These are phyloP conservation scores for Amblyraja radiata DNA, from an alignment of 2,797 vertebrate species.

Conservation along the genomic window DNA sequence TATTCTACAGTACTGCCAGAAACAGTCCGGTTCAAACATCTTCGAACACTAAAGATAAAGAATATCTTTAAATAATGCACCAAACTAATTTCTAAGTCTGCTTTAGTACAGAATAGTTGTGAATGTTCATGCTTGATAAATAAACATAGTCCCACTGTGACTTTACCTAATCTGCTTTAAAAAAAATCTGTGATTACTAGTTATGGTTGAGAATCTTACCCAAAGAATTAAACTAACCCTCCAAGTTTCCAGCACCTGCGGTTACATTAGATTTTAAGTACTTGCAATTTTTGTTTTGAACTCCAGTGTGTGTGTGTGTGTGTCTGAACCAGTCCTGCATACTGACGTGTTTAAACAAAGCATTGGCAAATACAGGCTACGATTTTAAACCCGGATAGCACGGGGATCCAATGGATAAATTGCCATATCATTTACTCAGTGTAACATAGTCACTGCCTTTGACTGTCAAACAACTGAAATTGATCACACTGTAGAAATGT, in stretches of 20 bases:
- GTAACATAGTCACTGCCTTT: background rate
- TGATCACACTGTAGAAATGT: constrained; percentile 52
- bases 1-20: background rate
- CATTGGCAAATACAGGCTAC: background rate
- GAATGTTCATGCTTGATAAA: background rate
- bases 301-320: background rate
- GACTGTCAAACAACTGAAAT: constrained; percentile 23
- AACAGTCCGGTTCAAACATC: background rate
- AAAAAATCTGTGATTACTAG: background rate
- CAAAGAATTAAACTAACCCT: background rate
- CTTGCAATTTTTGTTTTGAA: background rate
- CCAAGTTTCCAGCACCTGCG: background rate
- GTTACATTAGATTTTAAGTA: background rate
- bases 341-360: background rate
- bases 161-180: background rate
- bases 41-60: background rate
- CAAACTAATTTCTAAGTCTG: background rate
- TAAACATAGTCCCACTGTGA: background rate
- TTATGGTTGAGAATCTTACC: background rate
- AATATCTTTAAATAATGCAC: background rate
- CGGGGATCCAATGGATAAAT: background rate
- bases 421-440: constrained; percentile 10
- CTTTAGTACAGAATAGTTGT: background rate
- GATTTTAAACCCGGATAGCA: background rate
- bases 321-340: too few species aligned